Base-by-base conservation (phyloP, 2,797 vertebrate species). In the Thalassophryne amazonica region DNA sequence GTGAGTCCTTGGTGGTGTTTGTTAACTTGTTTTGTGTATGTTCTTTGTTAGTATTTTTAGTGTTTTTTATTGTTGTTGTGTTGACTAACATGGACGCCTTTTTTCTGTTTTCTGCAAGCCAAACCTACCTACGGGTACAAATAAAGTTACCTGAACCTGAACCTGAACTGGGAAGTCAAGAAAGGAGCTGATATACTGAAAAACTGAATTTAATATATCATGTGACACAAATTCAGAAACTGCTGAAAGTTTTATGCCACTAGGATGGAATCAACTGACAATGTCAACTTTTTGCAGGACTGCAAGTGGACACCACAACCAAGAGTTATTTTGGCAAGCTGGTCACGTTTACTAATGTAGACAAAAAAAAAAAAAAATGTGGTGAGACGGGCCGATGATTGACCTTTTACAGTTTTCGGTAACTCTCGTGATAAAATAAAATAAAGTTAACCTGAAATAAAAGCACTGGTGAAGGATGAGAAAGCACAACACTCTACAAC, bases 291-390 rank as follows among this genome's bases (percentile, higher is more conserved):
- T 50, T 8, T 22, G 17, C 11, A 11, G 35, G 20, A 34, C 6
- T 58, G 6, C 28, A 51, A 75, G 76, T 81, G 72, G 80, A 84
- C 79, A 74, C 72, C 73, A 78, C 70, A 1, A 60, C 49, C 55
- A 22, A 54, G 40, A 21, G 22, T 39, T 2, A 13, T 45, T 40
- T 17, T 27, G 12, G 16, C 13, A 53, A 27, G 38, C 12, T 5
- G 14, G n/a, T 33, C 9, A 32, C 13, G 62, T 50, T 25, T 18
- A 53, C 6, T 3, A 19, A 57, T 16, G 18, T 42, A 24, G n/a
- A 21, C 2, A 20, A 1, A 22, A n/a, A 14, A 33, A 27, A 9
- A 3, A 59, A 25, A 2, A 6, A 4, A 4, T 3, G 24, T 29
- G 19, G 14, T 55, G 25, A 35, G 27, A 42, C 22, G 40, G 38